These are phyloP conservation scores for Atta cephalotes DNA, from an alignment of 1,140 invertebrate genomes.

Conservation along the genomic window DNA sequence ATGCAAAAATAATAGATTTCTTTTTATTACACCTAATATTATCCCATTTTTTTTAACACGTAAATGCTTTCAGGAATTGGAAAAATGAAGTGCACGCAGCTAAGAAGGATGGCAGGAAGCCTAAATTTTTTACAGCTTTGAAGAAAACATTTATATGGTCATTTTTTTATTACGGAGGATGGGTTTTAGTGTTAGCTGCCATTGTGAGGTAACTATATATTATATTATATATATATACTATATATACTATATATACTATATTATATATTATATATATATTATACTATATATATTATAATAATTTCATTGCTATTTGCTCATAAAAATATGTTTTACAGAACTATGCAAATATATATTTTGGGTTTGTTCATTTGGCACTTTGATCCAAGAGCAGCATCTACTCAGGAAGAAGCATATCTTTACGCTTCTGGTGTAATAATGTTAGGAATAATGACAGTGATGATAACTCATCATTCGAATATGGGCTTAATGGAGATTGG, in stretches of 20 bases:
- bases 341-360: constrained; percentile 82
- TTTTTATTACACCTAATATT: not conserved
- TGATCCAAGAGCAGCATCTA: constrained; percentile 79
- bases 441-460: constrained; percentile 80
- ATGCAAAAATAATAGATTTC: no score
- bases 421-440: constrained; percentile 84
- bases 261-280: no score
- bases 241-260: no score
- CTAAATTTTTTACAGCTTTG: constrained; percentile 82
- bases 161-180: constrained; percentile 77
- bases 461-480: constrained; percentile 83
- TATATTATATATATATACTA: no score
- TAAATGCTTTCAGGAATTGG: constrained; percentile 74
- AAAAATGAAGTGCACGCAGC: constrained; percentile 84
- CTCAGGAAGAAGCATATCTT: constrained; percentile 82
- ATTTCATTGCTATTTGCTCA: not conserved
- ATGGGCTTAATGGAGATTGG: constrained; percentile 85
- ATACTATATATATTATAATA: not conserved
- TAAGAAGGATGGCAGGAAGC: constrained; percentile 75
- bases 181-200: constrained; percentile 70
- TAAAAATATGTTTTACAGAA: constrained; percentile 67
- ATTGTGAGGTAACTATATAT: constrained; percentile 72
- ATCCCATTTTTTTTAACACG: not conserved
- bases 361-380: constrained; percentile 86
- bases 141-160: constrained; percentile 81